Evolutionary conservation across 2,888 invertebrate species (phyloP).

Genomic region (Coecobrya sp.): DNA sequence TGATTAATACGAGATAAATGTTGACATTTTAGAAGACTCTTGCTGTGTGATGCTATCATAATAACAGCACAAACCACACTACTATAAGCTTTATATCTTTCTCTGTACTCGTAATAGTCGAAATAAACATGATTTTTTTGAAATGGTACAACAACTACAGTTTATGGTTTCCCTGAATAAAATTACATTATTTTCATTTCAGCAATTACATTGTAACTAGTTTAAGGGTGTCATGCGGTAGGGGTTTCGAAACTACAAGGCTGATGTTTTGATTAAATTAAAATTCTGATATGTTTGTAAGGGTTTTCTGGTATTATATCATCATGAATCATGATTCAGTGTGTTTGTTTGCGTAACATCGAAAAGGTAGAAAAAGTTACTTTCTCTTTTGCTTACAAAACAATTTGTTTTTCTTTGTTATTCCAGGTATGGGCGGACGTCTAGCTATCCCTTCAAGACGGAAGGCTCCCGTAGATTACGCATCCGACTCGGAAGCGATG

Average conservation of each 20-base stretch:
- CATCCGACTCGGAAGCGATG: conserved; percentile 95
- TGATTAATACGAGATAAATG: conserved; percentile 3
- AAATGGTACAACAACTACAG: conserved; percentile 54
- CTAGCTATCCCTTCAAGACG: conserved; percentile 82
- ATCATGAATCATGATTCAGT: neutral
- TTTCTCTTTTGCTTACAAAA: conserved; percentile 9
- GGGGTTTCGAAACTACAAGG: neutral
- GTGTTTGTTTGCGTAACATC: neutral
- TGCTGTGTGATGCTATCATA: neutral
- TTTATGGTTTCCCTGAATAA: conserved; percentile 15
- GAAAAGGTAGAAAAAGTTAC: conserved; percentile 17
- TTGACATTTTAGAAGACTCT: conserved; percentile 2
- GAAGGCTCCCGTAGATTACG: conserved; percentile 93
- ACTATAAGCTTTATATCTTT: neutral
- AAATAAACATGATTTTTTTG: neutral
- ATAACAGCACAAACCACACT: neutral
- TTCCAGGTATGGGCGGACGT: conserved; percentile 83
- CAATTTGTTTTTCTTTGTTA: conserved; percentile 30
- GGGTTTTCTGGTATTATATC: neutral
- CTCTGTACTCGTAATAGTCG: no score
- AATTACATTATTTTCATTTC: conserved; percentile 16
- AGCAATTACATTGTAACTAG: neutral
- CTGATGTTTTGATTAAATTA: conserved; percentile 19
- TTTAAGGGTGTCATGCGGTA: neutral
- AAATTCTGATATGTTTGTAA: conserved; percentile 6